Evolutionary conservation across 2,888 invertebrate genomes (phyloP).

Genomic region (Heliconius charithonia): DNA sequence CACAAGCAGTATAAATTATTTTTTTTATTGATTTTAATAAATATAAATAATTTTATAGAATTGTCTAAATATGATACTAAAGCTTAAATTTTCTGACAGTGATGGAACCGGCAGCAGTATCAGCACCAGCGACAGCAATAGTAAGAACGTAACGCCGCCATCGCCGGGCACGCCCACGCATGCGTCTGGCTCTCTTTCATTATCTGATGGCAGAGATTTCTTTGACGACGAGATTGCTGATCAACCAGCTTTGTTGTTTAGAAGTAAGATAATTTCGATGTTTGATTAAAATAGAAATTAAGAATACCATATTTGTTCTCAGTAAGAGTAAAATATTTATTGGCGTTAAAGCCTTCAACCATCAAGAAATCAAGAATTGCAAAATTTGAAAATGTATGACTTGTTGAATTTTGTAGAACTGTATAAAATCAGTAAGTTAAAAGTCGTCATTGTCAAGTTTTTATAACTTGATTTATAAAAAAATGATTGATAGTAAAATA

Average conservation of each 20-base stretch:
- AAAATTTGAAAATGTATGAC: not conserved
- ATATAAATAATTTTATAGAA: too few relatives aligned
- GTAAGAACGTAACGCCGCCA: conserved; percentile 78
- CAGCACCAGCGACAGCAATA: conserved; percentile 67
- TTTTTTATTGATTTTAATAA: too few relatives aligned
- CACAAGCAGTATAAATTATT: too few relatives aligned
- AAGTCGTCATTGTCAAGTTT: too few relatives aligned
- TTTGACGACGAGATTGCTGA: conserved; percentile 96
- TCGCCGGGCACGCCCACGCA: conserved; percentile 92
- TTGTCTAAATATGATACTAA: too few relatives aligned
- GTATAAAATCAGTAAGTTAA: too few relatives aligned
- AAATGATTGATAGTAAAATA: too few relatives aligned
- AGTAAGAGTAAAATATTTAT: not conserved
- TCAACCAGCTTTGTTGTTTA: conserved; percentile 92
- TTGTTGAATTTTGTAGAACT: too few relatives aligned
- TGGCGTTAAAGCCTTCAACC: not conserved
- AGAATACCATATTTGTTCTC: not conserved
- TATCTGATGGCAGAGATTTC: conserved; percentile 92
- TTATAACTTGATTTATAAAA: too few relatives aligned
- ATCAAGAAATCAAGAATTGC: not conserved
- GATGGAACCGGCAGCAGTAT: conserved; percentile 54
- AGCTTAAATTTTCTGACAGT: conserved; percentile 24
- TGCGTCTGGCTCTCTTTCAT: conserved; percentile 89
- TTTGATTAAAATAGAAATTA: not conserved
- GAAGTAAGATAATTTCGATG: conserved; percentile 77